These are phyloP conservation scores for Microctonus aethiopoides DNA, from an alignment of 2,888 invertebrate species.

Conservation along the genomic window DNA sequence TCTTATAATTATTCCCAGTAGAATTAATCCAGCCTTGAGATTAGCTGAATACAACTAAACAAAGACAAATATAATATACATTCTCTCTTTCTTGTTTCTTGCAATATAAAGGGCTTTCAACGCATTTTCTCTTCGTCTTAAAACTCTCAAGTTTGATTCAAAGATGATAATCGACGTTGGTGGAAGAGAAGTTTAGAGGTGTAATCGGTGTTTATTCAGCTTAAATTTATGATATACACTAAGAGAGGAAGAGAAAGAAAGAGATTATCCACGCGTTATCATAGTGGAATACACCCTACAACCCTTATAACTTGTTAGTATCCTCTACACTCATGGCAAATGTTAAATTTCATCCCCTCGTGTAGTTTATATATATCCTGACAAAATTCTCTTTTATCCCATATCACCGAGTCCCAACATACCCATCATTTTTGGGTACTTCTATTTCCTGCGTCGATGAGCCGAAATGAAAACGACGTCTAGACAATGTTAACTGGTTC, in stretches of 20 bases:
- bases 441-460: conserved; percentile 36
- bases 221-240: conserved; percentile 16
- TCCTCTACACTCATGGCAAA: not conserved
- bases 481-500: conserved; percentile 2
- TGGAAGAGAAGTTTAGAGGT: conserved; percentile 36
- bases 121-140: not conserved
- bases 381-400: not conserved
- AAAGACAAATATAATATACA: conserved; percentile 1
- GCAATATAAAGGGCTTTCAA: not conserved
- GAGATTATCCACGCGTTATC: conserved; percentile 50
- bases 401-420: conserved; percentile 42
- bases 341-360: too few relatives aligned
- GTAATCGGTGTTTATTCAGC: conserved; percentile 53
- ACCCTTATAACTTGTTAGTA: not conserved
- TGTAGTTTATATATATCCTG: too few relatives aligned
- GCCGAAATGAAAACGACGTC: conserved; percentile 41
- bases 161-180: conserved; percentile 36
- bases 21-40: conserved; percentile 22
- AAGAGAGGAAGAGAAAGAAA: not conserved
- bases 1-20: conserved; percentile 30
- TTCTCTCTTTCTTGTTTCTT: not conserved
- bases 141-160: conserved; percentile 36
- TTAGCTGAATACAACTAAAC: conserved; percentile 24
- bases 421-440: too few relatives aligned
- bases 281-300: conserved; percentile 40